These are phyloP conservation scores for Mnemiopsis leidyi DNA, from an alignment of 37 sponge, comb jelly and placozoan genomes.

Conservation along the genomic window DNA sequence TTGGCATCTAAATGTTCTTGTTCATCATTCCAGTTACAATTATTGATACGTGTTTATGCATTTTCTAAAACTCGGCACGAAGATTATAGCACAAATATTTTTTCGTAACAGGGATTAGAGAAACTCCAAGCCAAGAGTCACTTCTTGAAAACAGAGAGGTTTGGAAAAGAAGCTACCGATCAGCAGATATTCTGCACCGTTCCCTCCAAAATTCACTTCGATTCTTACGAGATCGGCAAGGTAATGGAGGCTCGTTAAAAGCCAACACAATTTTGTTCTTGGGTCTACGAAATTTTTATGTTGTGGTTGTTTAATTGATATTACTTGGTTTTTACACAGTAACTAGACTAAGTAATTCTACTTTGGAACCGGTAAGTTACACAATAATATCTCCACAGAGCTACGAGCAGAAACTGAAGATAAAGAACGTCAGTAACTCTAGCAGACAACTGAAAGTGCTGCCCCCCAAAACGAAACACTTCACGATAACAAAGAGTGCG, in stretches of 20 bases:
- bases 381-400: neutral
- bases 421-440: slow-evolving; percentile 35
- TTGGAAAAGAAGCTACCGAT: neutral
- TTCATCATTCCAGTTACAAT: neutral
- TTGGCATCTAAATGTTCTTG: neutral
- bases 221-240: neutral
- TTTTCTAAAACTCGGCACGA: neutral
- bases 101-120: slow-evolving; percentile 25
- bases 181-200: slow-evolving; percentile 44
- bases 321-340: no score
- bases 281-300: no score
- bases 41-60: neutral
- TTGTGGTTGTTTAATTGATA: no score
- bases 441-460: slow-evolving; percentile 35
- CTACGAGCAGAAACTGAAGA: slow-evolving; percentile 44
- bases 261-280: no score
- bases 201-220: slow-evolving; percentile 26
- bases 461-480: slow-evolving; percentile 56
- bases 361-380: no score
- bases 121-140: slow-evolving; percentile 40
- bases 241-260: no score
- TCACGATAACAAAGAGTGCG: slow-evolving; percentile 46
- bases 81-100: neutral
- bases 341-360: no score
- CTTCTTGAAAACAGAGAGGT: slow-evolving; percentile 35